A percentile compares a stretch with the other conserved stretches of the same genome.
phyloP scores from a whole-genome alignment of 2,888 invertebrate genomes.

The Drosophila nr. medialis region DNA sequence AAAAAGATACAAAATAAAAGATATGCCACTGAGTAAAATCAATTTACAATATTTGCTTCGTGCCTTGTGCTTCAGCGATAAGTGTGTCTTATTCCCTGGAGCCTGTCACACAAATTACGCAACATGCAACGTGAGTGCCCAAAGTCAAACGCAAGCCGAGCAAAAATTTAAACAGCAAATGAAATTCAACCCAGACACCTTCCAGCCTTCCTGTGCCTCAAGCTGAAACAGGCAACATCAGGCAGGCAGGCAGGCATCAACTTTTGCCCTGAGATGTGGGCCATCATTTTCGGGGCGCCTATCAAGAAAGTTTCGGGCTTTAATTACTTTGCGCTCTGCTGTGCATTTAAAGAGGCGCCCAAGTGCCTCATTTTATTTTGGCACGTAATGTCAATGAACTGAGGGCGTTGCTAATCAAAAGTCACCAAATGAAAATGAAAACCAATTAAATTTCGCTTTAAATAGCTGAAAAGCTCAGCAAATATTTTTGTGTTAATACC shows the following conservation, averaged over 20 bases:
- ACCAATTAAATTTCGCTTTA: conserved; percentile 70
- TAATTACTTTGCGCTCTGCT: conserved; percentile 65
- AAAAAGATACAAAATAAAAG: conserved; percentile 13
- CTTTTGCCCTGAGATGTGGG: conserved; percentile 20
- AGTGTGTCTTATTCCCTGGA: conserved; percentile 41
- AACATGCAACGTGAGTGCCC: conserved; percentile 45
- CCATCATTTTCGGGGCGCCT: not conserved
- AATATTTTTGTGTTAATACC: conserved; percentile 9
- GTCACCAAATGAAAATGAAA: conserved; percentile 38
- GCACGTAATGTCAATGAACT: conserved; percentile 65
- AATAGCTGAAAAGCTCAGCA: conserved; percentile 51
- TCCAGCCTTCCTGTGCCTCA: not conserved
- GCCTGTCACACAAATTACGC: conserved; percentile 52
- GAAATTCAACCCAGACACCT: conserved; percentile 5
- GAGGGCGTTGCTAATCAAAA: conserved; percentile 49
- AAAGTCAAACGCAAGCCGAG: conserved; percentile 33
- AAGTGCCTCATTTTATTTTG: conserved; percentile 45
- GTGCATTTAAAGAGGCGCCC: conserved; percentile 36
- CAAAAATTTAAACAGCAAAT: conserved; percentile 32
- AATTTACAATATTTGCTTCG: conserved; percentile 43
- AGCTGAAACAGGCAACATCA: not conserved
- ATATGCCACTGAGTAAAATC: conserved; percentile 46
- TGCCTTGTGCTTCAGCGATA: conserved; percentile 19
- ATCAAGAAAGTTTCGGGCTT: conserved; percentile 40
- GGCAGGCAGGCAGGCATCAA: conserved; percentile 10